These are phyloP conservation scores for Sardina pilchardus DNA, from an alignment of 2,113 vertebrate genomes.

Conservation along the genomic window DNA sequence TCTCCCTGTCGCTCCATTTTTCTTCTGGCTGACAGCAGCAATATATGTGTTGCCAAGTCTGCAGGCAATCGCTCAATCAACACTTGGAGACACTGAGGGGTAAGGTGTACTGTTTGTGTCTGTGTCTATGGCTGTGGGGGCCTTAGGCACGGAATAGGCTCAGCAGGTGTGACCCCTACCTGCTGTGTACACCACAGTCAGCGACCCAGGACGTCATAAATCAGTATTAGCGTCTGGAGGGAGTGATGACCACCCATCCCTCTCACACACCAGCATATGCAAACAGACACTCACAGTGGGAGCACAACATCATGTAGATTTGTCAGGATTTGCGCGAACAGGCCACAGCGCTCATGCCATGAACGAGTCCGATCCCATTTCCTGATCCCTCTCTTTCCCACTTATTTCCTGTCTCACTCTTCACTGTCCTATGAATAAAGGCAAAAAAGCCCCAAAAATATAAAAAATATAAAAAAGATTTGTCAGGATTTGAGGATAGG, in stretches of 20 bases:
- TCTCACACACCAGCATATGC: background rate
- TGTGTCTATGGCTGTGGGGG: background rate
- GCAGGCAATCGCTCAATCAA: background rate
- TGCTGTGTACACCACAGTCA: slow-evolving; percentile 20
- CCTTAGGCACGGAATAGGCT: background rate
- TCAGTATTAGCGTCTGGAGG: slow-evolving; percentile 13
- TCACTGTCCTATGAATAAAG: no score
- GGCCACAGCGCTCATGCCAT: no score
- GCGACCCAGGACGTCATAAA: background rate
- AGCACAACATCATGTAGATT: background rate
- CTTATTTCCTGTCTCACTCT: no score
- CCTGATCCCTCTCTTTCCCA: no score
- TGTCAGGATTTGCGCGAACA: background rate
- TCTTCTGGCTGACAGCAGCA: background rate
- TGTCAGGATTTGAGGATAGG: background rate
- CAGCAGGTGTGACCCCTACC: slow-evolving; percentile 17
- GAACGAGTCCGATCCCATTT: no score
- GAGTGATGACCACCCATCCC: slow-evolving; percentile 2
- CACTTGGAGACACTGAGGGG: background rate
- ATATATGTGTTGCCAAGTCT: background rate
- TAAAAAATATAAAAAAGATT: no score
- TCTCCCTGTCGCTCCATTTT: no score
- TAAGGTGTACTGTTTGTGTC: slow-evolving; percentile 6
- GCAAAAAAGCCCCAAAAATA: no score
- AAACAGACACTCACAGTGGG: background rate